These are phyloP conservation scores for Diadromus collaris DNA, from an alignment of 2,888 invertebrate species.

Conservation along the genomic window DNA sequence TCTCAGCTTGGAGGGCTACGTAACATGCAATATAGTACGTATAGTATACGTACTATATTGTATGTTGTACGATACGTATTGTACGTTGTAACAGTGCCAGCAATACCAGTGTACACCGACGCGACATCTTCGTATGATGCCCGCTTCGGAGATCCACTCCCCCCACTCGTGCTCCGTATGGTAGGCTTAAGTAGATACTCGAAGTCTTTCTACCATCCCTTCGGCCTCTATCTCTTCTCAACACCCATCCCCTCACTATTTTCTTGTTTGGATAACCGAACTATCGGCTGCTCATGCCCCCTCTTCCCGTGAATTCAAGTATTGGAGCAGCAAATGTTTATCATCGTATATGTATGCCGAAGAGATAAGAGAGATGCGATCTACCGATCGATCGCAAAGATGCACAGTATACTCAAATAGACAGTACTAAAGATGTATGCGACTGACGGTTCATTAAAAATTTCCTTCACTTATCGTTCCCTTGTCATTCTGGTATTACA, in stretches of 20 bases:
- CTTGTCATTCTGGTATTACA: not conserved
- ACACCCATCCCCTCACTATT: conserved; percentile 30
- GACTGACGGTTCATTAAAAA: not conserved
- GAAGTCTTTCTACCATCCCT: conserved; percentile 26
- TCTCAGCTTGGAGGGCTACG: no score
- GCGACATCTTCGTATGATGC: conserved; percentile 29
- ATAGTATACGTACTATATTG: conserved; percentile 17
- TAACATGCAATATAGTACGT: conserved; percentile 18
- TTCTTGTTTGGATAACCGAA: conserved; percentile 48
- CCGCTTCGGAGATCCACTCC: conserved; percentile 42
- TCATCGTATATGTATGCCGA: conserved; percentile 14
- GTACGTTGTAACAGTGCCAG: conserved; percentile 25
- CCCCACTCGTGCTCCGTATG: conserved; percentile 36
- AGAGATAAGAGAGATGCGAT: not conserved
- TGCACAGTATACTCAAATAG: not conserved
- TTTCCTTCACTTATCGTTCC: not conserved
- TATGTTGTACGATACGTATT: no score
- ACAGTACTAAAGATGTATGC: conserved; percentile 4
- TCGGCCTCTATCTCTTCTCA: conserved; percentile 14
- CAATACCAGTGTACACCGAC: conserved; percentile 43
- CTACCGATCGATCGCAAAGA: not conserved
- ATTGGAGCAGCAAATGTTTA: conserved; percentile 47
- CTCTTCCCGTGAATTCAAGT: conserved; percentile 14
- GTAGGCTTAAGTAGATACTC: conserved; percentile 54
- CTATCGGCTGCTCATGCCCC: conserved; percentile 32